These are phyloP conservation scores for Copidosoma floridanum DNA, from an alignment of 1,140 invertebrate species.

Conservation along the genomic window DNA sequence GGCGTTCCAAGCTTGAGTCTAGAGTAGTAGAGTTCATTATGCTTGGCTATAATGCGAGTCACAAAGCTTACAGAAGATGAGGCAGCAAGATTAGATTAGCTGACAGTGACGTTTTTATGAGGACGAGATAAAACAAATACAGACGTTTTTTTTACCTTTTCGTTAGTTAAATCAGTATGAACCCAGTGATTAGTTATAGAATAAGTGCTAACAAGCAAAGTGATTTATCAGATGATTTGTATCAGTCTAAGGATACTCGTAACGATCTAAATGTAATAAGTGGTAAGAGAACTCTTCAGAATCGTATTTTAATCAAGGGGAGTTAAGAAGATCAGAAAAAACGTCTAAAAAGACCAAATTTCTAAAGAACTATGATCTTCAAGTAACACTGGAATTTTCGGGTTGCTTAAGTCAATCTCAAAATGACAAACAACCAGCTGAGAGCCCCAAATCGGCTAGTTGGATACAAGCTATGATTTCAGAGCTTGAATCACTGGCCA, in stretches of 20 bases:
- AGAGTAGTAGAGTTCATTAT: too few species aligned
- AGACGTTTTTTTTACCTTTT: not conserved
- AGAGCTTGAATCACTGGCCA: not conserved
- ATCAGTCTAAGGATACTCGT: too few species aligned
- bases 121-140: not conserved
- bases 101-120: not conserved
- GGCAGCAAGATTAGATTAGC: not conserved
- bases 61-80: constrained; percentile 41
- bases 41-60: constrained; percentile 43
- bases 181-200: too few species aligned
- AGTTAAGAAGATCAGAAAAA: not conserved
- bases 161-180: too few species aligned
- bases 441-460: not conserved
- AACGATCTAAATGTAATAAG: too few species aligned
- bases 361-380: not conserved
- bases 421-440: not conserved
- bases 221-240: too few species aligned
- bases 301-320: too few species aligned
- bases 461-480: not conserved
- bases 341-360: not conserved
- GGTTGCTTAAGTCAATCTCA: not conserved
- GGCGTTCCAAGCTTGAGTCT: too few species aligned
- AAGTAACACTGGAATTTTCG: too few species aligned
- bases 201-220: not conserved
- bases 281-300: too few species aligned